Conservation (phyloP, 2,888 invertebrate genomes). For the Maniola hyperantus region DNA sequence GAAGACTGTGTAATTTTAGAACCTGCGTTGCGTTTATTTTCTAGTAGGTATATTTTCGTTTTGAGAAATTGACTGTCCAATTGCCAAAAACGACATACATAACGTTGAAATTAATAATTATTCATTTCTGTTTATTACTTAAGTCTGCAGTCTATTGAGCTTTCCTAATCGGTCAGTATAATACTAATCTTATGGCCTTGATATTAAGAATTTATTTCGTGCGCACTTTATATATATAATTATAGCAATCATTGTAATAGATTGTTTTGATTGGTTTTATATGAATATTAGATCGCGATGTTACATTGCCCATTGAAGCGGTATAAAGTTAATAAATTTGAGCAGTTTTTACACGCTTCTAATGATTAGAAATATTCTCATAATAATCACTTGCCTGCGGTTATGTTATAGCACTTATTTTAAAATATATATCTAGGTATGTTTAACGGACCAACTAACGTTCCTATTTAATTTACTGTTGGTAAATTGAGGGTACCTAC, state of each 20-base stretch:
- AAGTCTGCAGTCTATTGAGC: slow-evolving; percentile 15
- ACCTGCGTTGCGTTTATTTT: too few relatives aligned
- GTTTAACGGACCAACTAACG: too few relatives aligned
- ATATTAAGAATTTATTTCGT: slow-evolving; percentile 18
- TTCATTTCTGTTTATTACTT: slow-evolving; percentile 15
- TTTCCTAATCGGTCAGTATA: slow-evolving; percentile 17
- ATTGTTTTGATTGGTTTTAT: slow-evolving; percentile 34
- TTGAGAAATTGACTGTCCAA: neutral
- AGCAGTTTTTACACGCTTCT: slow-evolving; percentile 23
- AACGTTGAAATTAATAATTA: neutral
- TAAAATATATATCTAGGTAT: too few relatives aligned
- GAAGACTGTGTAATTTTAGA: too few relatives aligned
- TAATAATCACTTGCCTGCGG: slow-evolving; percentile 9
- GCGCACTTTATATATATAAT: slow-evolving; percentile 15
- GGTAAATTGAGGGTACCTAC: too few relatives aligned
- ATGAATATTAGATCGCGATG: slow-evolving; percentile 30
- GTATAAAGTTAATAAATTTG: slow-evolving; percentile 26
- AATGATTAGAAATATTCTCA: slow-evolving; percentile 27
- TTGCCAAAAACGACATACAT: neutral
- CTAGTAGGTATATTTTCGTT: too few relatives aligned
- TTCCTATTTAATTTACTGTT: too few relatives aligned
- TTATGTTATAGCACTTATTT: too few relatives aligned
- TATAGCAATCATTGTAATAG: slow-evolving; percentile 28
- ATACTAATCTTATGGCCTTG: slow-evolving; percentile 16
- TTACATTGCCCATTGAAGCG: slow-evolving; percentile 27